A percentile compares a stretch with the other conserved stretches of the same genome.
phyloP scores from a whole-genome alignment of 2,888 invertebrate genomes.

The Lobophora halterata region DNA sequence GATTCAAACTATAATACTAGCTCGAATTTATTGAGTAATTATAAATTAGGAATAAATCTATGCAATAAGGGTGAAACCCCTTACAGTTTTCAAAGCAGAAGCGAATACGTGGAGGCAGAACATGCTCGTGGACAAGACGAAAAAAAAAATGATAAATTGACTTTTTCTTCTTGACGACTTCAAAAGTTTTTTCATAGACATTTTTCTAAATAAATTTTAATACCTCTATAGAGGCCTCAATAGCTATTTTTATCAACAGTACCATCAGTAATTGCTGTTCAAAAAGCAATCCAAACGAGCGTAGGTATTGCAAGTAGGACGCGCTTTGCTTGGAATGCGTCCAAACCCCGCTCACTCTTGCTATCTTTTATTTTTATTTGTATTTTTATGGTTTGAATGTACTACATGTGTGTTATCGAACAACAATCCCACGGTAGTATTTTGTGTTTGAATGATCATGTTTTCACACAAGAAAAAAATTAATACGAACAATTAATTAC shows the following conservation, averaged over 20 bases:
- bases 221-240: too few relatives aligned
- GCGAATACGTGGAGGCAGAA: too few relatives aligned
- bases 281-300: slow-evolving; percentile 25
- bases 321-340: slow-evolving; percentile 35
- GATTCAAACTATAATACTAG: slow-evolving; percentile 4
- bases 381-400: slow-evolving; percentile 29
- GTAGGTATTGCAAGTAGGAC: slow-evolving; percentile 20
- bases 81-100: too few relatives aligned
- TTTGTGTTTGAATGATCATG: neutral
- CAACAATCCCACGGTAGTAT: too few relatives aligned
- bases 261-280: slow-evolving; percentile 20
- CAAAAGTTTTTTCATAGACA: too few relatives aligned
- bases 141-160: slow-evolving; percentile 4
- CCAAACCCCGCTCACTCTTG: slow-evolving; percentile 40
- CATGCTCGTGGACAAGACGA: neutral
- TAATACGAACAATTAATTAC: too few relatives aligned
- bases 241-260: slow-evolving; percentile 21
- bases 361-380: slow-evolving; percentile 39
- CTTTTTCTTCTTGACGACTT: slow-evolving; percentile 17
- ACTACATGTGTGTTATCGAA: too few relatives aligned
- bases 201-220: too few relatives aligned
- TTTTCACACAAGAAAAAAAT: neutral
- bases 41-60: too few relatives aligned
- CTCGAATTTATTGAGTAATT: too few relatives aligned
- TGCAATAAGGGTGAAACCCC: too few relatives aligned